A percentile compares a stretch with the other conserved stretches of the same genome.
Evolutionary conservation across 2,797 vertebrate genomes (phyloP).

Genomic region (Crocodylus rhombifer): DNA sequence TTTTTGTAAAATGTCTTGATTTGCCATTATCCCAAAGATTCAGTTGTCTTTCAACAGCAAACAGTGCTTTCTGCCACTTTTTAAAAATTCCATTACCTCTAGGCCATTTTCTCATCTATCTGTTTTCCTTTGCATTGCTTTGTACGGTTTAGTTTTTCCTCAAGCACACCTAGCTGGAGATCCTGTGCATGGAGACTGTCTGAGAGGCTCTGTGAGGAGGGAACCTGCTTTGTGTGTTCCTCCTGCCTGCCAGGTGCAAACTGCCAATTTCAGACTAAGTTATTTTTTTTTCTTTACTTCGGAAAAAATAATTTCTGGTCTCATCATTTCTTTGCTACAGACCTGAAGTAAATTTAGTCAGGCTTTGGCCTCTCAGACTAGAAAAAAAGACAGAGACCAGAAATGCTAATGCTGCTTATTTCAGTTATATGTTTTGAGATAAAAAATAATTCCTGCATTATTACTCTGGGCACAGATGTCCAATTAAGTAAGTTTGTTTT

Average conservation of each 20-base stretch:
- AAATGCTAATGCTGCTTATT: too few relatives aligned
- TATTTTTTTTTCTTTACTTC: slow-evolving; percentile 17
- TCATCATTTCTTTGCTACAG: not conserved
- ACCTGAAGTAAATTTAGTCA: too few relatives aligned
- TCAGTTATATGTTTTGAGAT: too few relatives aligned
- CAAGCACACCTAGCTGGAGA: not conserved
- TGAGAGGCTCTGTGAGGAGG: too few relatives aligned
- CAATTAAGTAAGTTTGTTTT: too few relatives aligned
- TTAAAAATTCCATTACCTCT: not conserved
- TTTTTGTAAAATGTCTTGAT: not conserved
- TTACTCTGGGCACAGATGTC: too few relatives aligned
- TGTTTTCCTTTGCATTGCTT: not conserved
- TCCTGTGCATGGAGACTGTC: not conserved
- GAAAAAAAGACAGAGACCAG: too few relatives aligned
- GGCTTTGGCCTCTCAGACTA: too few relatives aligned
- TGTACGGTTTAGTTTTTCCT: not conserved
- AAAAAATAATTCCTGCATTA: too few relatives aligned
- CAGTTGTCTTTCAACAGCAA: not conserved
- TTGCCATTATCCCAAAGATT: not conserved
- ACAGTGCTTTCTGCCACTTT: not conserved
- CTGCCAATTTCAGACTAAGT: not conserved
- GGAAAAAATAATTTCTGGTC: not conserved
- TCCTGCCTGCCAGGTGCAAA: not conserved
- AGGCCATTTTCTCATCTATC: not conserved
- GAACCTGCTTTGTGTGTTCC: not conserved